phyloP scores from a whole-genome alignment of 2,113 vertebrate genomes.

The Apaloderma vittatum region DNA sequence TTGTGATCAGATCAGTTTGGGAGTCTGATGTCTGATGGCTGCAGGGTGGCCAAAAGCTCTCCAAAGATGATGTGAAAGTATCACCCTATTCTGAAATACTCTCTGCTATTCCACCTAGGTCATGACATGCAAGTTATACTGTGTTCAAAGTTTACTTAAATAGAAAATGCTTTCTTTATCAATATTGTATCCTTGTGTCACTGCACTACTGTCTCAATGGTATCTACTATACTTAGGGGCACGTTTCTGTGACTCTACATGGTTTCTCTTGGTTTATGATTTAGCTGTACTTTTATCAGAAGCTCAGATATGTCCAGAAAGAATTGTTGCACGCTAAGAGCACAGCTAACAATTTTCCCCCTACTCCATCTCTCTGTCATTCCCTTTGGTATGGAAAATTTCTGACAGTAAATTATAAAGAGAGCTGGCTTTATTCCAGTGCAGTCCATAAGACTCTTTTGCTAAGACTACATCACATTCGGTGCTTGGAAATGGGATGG shows the following conservation, averaged over 20 bases:
- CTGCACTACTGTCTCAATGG: neutral
- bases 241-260: neutral
- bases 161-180: neutral
- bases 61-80: neutral
- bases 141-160: neutral
- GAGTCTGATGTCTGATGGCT: neutral
- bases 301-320: neutral
- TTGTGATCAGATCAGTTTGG: neutral
- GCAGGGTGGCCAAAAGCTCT: neutral
- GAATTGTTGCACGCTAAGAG: neutral
- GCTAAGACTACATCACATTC: fast-evolving
- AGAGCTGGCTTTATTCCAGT: neutral
- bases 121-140: neutral
- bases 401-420: neutral
- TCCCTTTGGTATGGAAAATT: neutral
- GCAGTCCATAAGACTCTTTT: neutral
- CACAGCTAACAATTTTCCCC: neutral
- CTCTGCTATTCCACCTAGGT: neutral
- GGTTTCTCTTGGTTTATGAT: neutral
- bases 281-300: neutral
- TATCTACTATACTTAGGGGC: neutral
- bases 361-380: neutral
- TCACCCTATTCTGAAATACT: neutral
- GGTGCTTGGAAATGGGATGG: neutral
- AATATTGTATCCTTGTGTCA: neutral